Base-by-base conservation (phyloP, 2,888 invertebrate species). In the Hyposoter dolosus region DNA sequence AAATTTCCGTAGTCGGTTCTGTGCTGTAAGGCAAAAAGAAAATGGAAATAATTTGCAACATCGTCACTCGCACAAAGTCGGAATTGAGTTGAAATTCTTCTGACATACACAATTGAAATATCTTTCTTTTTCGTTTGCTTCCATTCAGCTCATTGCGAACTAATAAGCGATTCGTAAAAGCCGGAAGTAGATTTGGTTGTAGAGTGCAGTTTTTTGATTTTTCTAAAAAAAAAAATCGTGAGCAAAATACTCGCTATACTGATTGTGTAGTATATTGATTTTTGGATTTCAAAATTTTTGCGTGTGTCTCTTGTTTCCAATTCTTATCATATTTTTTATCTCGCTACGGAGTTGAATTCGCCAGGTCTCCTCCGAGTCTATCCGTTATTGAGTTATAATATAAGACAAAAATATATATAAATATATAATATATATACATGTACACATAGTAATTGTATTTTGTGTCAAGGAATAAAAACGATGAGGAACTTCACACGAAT, bases 181-280 rank as follows among this genome's bases (percentile, higher is more conserved):
- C 83, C 76, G 69, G 86, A 88, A 88, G 86, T 88, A 88, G 88
- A 86, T 84, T 86, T 72, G 88, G 86, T 88, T 87, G 82, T 87
- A 88, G 43, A 87, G 87, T 85, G 68, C 78, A 40, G 50, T 87
- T 63, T 60, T 85, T 5, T 35, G 66, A 71, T 76, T 74, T 65
- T 32, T 79, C 40, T 81, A 69, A 47, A 76, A 75, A 81, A 72
- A 65, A 32, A 35, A 32, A 35, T 72, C 60, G 12, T 60, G 28
- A 28, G 65, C 40, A 81, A 74, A 66, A 66, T 15, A 32, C 23
- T 53, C 35, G n/a, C 43, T 19, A 72, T 65, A 15, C 28, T 60
- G 28, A 60, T 60, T 28, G 4, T 60, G 1, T 65, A 76, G 32
- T 66, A 53, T 50, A 17, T 35, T 19, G 23, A 47, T 82, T 35